Percentiles rank a stretch among this genome's conserved stretches.
phyloP scores from a whole-genome alignment of 2,113 vertebrate species.

The Eurypyga helias region DNA sequence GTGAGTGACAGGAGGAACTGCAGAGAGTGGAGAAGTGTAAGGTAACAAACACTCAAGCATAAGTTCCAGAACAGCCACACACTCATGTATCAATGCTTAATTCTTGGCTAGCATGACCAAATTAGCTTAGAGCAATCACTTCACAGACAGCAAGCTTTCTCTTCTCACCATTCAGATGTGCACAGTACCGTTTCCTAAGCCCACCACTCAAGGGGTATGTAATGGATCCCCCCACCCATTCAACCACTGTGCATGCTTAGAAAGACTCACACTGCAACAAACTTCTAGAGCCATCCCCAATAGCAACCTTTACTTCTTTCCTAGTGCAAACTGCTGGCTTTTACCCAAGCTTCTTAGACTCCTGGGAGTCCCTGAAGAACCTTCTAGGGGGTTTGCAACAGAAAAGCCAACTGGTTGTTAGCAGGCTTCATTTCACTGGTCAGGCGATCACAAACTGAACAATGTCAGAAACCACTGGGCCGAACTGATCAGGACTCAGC shows the following conservation, averaged over 20 bases:
- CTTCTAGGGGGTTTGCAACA: neutral
- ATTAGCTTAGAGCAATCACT: neutral
- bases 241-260: accelerated
- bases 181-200: neutral
- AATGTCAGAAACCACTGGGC: neutral
- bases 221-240: neutral
- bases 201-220: accelerated
- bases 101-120: neutral
- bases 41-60: neutral
- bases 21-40: neutral
- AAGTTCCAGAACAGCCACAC: neutral
- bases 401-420: neutral
- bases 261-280: neutral
- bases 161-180: neutral
- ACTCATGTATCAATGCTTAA: neutral
- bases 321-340: neutral
- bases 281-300: neutral
- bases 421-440: neutral
- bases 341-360: neutral
- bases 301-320: neutral
- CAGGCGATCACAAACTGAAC: neutral
- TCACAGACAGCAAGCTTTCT: neutral
- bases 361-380: neutral
- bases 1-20: neutral
- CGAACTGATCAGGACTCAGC: neutral